Base-by-base conservation (phyloP, 2,888 invertebrate genomes). In the Colostygia pectinataria region DNA sequence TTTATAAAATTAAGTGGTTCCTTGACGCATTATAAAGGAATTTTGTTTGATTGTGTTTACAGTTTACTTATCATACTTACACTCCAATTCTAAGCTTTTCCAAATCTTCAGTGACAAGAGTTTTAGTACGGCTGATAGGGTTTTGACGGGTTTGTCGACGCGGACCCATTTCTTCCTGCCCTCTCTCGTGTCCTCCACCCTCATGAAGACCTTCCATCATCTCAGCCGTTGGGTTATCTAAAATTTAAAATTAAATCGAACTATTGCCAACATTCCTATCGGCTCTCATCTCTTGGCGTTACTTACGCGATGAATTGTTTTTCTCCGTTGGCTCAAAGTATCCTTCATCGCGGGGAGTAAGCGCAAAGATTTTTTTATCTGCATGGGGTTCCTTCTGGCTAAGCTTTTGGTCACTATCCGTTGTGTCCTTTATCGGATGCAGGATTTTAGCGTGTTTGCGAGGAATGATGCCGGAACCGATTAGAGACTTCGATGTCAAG, bases 91-190 rank as follows among this genome's bases (percentile, higher is more conserved):
- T 71, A 8, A 85, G 65, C 27, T 64, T 69, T 8, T 77, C 80
- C 29, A 87, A 24, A 33, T 86, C 72, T 2, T 73, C 76, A 15
- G 77, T 72, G 2, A 85, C 66, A 0, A 88, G 72, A 1, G 75
- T 72, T 53, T 83, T 90, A n/a, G 76, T 74, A 42, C 73, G 75
- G 49, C 82, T 80, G 29, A 80, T 88, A 0, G 89, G 90, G 25
- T 90, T 88, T 60, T 89, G 89, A 0, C 90, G 77, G 2, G 56
- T 84, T 39, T 77, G 71, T 0, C 90, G 80, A 0, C 75, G 82
- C 0, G 68, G 72, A 23, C 70, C 68, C 1, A 71, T 43, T 5
- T 32, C 49, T 4, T 43, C 28, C 5, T 18, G 4, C 1, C 10
- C 32, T n/a, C n/a, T n/a, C 6, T 59, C 56, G 4, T 64, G 28